A percentile compares a stretch with the other conserved stretches of the same genome.
These are phyloP conservation scores for Sebastes miniatus DNA, from an alignment of 2,797 vertebrate species.

Conservation along the genomic window DNA sequence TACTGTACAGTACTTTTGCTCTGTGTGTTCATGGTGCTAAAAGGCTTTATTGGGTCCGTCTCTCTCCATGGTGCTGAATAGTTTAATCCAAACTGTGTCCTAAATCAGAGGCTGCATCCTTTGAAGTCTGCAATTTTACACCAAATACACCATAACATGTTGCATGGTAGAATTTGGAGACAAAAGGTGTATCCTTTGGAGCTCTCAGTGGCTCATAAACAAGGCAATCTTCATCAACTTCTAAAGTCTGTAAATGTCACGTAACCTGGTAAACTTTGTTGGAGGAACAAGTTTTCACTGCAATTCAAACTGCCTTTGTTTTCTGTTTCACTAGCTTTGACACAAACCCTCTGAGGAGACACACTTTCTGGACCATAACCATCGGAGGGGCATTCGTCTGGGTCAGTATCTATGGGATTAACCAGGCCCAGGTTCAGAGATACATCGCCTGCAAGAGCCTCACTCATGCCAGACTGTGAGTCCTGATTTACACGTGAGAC, in stretches of 20 bases:
- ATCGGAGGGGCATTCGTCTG: slow-evolving; percentile 91
- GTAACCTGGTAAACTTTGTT: neutral
- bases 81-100: neutral
- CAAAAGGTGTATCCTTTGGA: neutral
- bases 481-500: neutral
- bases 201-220: neutral
- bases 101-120: neutral
- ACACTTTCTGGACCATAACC: slow-evolving; percentile 94
- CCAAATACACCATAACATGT: neutral
- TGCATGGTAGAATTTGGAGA: neutral
- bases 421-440: slow-evolving; percentile 96
- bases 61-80: neutral
- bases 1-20: neutral
- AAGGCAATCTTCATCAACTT: neutral
- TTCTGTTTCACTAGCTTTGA: slow-evolving; percentile 83
- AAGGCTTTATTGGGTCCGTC: neutral
- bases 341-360: slow-evolving; percentile 88
- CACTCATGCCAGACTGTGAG: slow-evolving; percentile 93
- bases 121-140: neutral
- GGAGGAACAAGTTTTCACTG: neutral
- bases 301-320: neutral
- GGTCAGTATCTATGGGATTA: slow-evolving; percentile 90
- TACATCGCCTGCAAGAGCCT: slow-evolving; percentile 93
- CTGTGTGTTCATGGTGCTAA: neutral
- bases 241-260: neutral